Percentiles rank a stretch among this genome's conserved stretches.
Evolutionary conservation across 2,113 vertebrate species (phyloP).

Genomic region (Chaetorhynchus papuensis): DNA sequence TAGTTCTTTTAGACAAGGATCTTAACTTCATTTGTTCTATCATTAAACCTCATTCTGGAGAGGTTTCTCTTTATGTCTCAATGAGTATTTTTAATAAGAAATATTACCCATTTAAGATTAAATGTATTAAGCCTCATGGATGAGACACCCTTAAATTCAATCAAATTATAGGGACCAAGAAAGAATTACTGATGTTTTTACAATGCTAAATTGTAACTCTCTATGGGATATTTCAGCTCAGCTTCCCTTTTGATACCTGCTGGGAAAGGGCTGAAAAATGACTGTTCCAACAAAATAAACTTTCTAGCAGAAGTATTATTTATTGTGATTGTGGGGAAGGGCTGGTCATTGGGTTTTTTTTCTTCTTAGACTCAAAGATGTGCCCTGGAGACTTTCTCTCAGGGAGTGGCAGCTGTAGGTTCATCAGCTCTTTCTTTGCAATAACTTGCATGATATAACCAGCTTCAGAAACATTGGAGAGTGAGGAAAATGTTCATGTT

Average conservation of each 20-base stretch:
- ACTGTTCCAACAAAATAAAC: neutral
- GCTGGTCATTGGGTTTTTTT: neutral
- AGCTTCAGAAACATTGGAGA: neutral
- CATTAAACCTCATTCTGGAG: neutral
- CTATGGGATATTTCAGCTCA: neutral
- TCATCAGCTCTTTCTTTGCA: neutral
- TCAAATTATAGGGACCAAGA: neutral
- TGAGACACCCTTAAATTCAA: neutral
- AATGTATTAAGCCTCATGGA: neutral
- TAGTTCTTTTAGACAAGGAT: neutral
- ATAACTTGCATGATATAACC: slow-evolving; percentile 16
- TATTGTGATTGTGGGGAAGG: neutral
- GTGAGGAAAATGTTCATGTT: neutral
- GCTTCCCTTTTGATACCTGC: neutral
- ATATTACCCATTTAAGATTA: neutral
- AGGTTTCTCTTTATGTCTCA: neutral
- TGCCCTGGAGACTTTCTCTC: neutral
- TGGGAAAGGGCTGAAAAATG: neutral
- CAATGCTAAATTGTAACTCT: neutral
- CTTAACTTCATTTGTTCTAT: neutral
- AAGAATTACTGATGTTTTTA: neutral
- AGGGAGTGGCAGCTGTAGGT: neutral
- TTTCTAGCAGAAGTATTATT: neutral
- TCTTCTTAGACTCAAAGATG: neutral
- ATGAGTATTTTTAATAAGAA: neutral